phyloP scores from a whole-genome alignment of 2,113 vertebrate genomes.

The Jaculus jaculus region DNA sequence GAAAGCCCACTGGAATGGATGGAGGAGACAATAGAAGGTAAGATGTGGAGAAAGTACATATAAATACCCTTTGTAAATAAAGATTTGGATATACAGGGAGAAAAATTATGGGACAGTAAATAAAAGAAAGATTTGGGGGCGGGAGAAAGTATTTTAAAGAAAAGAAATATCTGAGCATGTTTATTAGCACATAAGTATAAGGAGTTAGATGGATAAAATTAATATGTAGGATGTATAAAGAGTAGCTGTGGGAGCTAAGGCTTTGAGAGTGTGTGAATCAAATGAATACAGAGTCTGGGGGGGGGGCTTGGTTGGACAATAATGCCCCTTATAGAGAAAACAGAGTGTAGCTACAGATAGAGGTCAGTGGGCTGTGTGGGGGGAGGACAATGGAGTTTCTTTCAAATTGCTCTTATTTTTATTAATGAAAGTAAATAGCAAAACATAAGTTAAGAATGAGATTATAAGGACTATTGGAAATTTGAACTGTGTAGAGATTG shows the following conservation, averaged over 20 bases:
- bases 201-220: background rate
- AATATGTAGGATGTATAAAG: background rate
- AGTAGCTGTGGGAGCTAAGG: background rate
- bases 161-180: background rate
- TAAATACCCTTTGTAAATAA: background rate
- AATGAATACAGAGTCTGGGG: background rate
- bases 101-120: background rate
- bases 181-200: background rate
- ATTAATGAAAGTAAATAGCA: slow-evolving; percentile 23
- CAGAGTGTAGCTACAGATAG: background rate
- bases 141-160: background rate
- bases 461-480: background rate
- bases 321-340: background rate
- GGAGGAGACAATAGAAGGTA: background rate
- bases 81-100: background rate
- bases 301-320: background rate
- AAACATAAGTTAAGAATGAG: background rate
- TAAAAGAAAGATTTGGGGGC: background rate
- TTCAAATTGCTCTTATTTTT: slow-evolving; percentile 13
- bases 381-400: background rate
- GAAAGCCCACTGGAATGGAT: background rate
- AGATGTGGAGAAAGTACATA: background rate
- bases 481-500: background rate
- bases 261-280: background rate
- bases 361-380: background rate